Evolutionary conservation across 2,888 invertebrate genomes (phyloP).

Genomic region (Eupithecia vulgata): DNA sequence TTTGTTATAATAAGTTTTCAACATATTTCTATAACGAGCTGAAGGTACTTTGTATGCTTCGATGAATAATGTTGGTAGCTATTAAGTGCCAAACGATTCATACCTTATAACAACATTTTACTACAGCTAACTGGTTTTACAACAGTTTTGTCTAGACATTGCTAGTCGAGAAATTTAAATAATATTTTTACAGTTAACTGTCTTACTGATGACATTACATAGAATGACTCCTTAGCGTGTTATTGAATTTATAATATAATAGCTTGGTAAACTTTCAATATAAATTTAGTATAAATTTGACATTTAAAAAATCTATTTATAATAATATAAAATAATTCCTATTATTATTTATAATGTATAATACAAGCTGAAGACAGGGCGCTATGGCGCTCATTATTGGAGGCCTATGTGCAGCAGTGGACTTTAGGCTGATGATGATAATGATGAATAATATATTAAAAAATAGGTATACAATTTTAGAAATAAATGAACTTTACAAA

Average conservation of each 20-base stretch:
- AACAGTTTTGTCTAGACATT: slow-evolving; percentile 9
- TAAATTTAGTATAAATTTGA: too few relatives aligned
- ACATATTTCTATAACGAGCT: slow-evolving; percentile 13
- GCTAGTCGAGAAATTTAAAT: not conserved
- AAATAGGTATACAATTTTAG: not conserved
- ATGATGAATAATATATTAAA: too few relatives aligned
- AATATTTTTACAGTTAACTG: not conserved
- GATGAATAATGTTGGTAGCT: slow-evolving; percentile 19
- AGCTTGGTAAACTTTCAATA: not conserved
- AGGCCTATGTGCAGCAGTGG: too few relatives aligned
- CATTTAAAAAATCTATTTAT: too few relatives aligned
- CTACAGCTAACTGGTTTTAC: slow-evolving; percentile 11
- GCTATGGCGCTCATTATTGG: too few relatives aligned
- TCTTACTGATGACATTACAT: not conserved
- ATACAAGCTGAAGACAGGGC: too few relatives aligned
- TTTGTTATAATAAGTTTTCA: slow-evolving; percentile 55
- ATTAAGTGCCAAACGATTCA: slow-evolving; percentile 28
- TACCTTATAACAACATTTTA: slow-evolving; percentile 11
- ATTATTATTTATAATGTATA: too few relatives aligned
- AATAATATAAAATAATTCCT: too few relatives aligned
- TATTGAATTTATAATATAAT: not conserved
- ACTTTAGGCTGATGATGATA: too few relatives aligned
- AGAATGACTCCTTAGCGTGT: not conserved
- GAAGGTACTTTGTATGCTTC: not conserved
- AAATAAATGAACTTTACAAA: not conserved